Conservation (phyloP, 1,140 invertebrate genomes). For the Orchestia grillus region DNA sequence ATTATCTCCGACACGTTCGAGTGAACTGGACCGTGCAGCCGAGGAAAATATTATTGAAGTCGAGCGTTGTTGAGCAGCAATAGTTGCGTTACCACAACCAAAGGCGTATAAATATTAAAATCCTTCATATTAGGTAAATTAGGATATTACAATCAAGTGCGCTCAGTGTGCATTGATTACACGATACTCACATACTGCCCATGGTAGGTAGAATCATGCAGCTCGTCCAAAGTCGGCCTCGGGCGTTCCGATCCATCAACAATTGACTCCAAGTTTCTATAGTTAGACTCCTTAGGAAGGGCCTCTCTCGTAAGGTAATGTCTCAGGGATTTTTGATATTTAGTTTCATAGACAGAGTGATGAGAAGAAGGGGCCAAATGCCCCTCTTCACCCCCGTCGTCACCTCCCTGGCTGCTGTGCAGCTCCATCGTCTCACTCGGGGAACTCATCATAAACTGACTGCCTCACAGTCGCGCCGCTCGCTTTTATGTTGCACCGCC, state of each 20-base stretch:
- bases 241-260: conserved; percentile 59
- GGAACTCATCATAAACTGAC: conserved; percentile 6
- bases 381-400: conserved; percentile 35
- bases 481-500: conserved; percentile 22
- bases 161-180: neutral
- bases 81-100: too few species aligned
- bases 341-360: conserved; percentile 59
- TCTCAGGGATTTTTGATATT: conserved; percentile 59
- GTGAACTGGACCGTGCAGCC: too few species aligned
- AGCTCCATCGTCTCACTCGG: conserved; percentile 31
- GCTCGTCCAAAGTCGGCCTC: conserved; percentile 59
- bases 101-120: too few species aligned
- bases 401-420: conserved; percentile 39
- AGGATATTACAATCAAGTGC: too few species aligned
- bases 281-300: conserved; percentile 60
- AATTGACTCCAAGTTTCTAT: conserved; percentile 61
- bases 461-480: neutral
- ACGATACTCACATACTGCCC: conserved; percentile 38
- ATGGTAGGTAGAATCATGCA: conserved; percentile 63
- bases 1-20: too few species aligned
- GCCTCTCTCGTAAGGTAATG: conserved; percentile 61
- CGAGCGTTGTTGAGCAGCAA: too few species aligned
- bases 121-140: too few species aligned
- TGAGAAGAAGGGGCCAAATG: conserved; percentile 35
- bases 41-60: too few species aligned